Percentiles rank a stretch among this genome's conserved stretches.
These are phyloP conservation scores for Drosophila setosimentum DNA, from an alignment of 2,888 invertebrate genomes.

Conservation along the genomic window DNA sequence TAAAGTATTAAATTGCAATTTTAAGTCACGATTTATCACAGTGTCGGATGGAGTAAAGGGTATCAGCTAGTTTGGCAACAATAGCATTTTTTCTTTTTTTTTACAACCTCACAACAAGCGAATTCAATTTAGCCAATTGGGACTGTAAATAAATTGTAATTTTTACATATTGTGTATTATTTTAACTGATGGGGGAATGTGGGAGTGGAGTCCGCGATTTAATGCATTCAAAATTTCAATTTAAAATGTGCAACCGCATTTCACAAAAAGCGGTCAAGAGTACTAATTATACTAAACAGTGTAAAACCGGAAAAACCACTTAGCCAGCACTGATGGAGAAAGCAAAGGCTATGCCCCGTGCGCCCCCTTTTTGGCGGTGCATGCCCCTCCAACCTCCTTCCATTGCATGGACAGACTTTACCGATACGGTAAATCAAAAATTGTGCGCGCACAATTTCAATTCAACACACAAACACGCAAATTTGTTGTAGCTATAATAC, in stretches of 20 bases:
- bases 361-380: neutral
- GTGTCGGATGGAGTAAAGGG: neutral
- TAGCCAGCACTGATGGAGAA: slow-evolving; percentile 52
- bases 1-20: neutral
- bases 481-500: slow-evolving; percentile 38
- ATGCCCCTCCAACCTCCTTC: neutral
- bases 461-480: slow-evolving; percentile 54
- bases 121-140: neutral
- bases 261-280: slow-evolving; percentile 76
- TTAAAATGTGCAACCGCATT: slow-evolving; percentile 61
- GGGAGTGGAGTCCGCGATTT: neutral
- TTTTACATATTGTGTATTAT: slow-evolving; percentile 16
- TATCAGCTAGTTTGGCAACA: neutral
- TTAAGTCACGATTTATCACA: neutral
- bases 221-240: slow-evolving; percentile 40
- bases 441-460: slow-evolving; percentile 68
- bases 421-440: slow-evolving; percentile 70
- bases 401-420: neutral
- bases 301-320: slow-evolving; percentile 76
- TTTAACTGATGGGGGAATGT: neutral
- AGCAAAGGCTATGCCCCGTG: slow-evolving; percentile 15
- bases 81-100: neutral
- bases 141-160: slow-evolving; percentile 21
- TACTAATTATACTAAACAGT: slow-evolving; percentile 82
- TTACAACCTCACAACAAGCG: neutral